A percentile compares a stretch with the other conserved stretches of the same genome.
phyloP scores from a whole-genome alignment of 2,797 vertebrate species.

The Eleutherodactylus coqui region DNA sequence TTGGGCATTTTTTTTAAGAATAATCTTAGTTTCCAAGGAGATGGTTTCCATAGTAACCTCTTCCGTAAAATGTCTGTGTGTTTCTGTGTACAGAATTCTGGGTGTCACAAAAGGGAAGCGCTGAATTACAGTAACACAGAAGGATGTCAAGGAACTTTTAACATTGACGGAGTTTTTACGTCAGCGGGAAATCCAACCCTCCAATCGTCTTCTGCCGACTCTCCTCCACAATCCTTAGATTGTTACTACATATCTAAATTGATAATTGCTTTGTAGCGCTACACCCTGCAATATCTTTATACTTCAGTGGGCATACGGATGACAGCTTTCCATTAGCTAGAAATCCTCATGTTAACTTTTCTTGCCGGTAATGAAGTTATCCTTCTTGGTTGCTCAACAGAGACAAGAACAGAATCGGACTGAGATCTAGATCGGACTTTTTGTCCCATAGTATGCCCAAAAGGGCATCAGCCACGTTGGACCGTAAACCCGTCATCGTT shows the following conservation, averaged over 20 bases:
- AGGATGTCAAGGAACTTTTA: constrained; percentile 21
- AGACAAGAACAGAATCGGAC: no score
- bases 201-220: neutral
- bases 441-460: no score
- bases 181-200: neutral
- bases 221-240: neutral
- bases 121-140: constrained; percentile 9
- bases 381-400: no score
- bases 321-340: no score
- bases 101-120: constrained; percentile 11
- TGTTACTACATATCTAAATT: neutral
- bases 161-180: neutral
- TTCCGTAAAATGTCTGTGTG: constrained; percentile 48
- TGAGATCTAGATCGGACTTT: no score
- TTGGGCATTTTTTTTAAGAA: constrained; percentile 58
- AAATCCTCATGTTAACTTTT: neutral
- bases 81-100: constrained; percentile 18
- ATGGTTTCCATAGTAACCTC: constrained; percentile 53
- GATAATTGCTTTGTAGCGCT: neutral
- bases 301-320: no score
- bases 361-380: no score
- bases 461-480: no score
- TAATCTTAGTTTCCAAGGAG: constrained; percentile 49
- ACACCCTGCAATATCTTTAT: no score
- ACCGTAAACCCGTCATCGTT: no score